Conservation (phyloP, 2,797 vertebrate species). For the Enteromius trimaculatus region DNA sequence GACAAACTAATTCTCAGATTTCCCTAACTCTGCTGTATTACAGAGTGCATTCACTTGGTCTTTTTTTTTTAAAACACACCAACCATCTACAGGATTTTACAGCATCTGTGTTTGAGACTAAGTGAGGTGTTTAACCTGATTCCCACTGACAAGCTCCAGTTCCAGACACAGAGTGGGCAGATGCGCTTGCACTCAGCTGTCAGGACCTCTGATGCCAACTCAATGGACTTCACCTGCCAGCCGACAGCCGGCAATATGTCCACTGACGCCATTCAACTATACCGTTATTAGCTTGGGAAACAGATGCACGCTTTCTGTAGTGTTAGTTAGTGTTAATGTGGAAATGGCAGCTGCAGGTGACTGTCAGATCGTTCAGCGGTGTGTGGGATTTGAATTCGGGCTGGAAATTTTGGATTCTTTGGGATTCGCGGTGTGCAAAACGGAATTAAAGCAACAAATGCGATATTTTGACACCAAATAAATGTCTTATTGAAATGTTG, state of each 20-base stretch:
- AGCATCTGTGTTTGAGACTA: slow-evolving; percentile 66
- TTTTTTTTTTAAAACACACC: slow-evolving; percentile 53
- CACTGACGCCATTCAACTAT: neutral
- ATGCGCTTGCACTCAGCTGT: slow-evolving; percentile 56
- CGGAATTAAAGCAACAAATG: neutral
- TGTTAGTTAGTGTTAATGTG: slow-evolving; percentile 28
- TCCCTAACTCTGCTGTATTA: neutral
- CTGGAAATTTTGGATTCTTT: neutral
- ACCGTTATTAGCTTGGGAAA: slow-evolving; percentile 21
- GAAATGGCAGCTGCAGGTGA: slow-evolving; percentile 20
- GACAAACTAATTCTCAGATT: neutral
- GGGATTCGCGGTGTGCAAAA: neutral
- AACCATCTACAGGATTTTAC: slow-evolving; percentile 67
- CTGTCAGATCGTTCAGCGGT: neutral
- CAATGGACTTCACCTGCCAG: slow-evolving; percentile 50
- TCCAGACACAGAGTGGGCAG: slow-evolving; percentile 57
- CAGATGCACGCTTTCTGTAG: slow-evolving; percentile 15
- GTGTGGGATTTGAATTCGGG: neutral
- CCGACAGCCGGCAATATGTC: slow-evolving; percentile 35
- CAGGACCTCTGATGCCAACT: slow-evolving; percentile 50
- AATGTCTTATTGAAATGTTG: neutral
- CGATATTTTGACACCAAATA: neutral
- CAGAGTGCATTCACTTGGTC: slow-evolving; percentile 22
- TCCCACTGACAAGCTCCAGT: slow-evolving; percentile 64
- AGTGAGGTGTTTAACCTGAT: slow-evolving; percentile 64